Base-by-base conservation (phyloP, 1,140 invertebrate species). In the Cydia splendana region DNA sequence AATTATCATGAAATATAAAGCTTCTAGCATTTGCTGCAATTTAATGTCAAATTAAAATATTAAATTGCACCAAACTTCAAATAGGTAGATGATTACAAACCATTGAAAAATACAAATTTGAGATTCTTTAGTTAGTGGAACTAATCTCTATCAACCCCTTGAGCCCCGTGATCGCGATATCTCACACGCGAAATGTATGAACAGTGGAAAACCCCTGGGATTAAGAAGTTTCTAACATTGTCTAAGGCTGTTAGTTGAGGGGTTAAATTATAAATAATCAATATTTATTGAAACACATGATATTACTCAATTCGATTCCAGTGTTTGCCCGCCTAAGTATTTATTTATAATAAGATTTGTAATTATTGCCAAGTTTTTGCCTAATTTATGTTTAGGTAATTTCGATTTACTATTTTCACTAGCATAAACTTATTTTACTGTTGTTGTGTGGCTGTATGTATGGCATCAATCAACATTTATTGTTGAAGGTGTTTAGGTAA, bases 321-420 rank as follows among this genome's bases (percentile, higher is more conserved):
- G 65, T 38, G 30, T 67, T 67, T 67, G 28, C 65, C 65, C 65
- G 65, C 65, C 65, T 67, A 67, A 30, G 30, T 67, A 38, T 67
- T 67, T 67, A 67, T 34, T 67, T 67, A 34, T 67, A 65, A 15
- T 34, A 67, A n/a, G 24, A 67, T 34, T n/a, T 38, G 28, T 67
- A 67, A 67, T n/a, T 15, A 67, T 67, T 67, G 65, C 65, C 65
- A 67, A 67, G 65, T 67, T 67, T 67, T 67, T 67, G 65, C 65
- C 65, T 67, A 67, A 67, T n/a, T 38, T 15, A 12, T 28, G 28
- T 67, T 1, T 30, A 30, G 2, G 30, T 67, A 38, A 67, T 38
- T 67, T 18, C 6, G 65, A 34, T 34, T 38, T 38, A 34, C 5
- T 67, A 34, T 67, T 67, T 1, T 15, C 10, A 67, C 13, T 67